A percentile compares a stretch with the other conserved stretches of the same genome.
Evolutionary conservation across 2,888 invertebrate genomes (phyloP).

Genomic region (Idaea aversata): DNA sequence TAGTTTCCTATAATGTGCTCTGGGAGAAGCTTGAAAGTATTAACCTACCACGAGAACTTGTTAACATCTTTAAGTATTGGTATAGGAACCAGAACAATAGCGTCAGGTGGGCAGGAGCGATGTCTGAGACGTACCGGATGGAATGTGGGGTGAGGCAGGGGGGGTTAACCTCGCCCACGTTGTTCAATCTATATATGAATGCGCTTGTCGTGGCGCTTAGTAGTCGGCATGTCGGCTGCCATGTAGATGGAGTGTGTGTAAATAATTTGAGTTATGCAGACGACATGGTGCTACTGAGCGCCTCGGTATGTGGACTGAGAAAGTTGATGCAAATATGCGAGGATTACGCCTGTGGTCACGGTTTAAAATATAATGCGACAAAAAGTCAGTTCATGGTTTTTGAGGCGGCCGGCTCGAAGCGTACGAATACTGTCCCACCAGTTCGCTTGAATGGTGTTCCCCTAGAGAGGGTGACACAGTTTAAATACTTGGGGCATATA

Average conservation of each 20-base stretch:
- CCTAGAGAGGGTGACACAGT: background rate
- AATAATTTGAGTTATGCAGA: conserved; percentile 27
- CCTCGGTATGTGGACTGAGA: too few relatives aligned
- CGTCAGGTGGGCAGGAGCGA: conserved; percentile 17
- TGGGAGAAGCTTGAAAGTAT: conserved; percentile 9
- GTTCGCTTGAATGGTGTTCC: background rate
- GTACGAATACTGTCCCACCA: background rate
- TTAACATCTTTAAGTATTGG: conserved; percentile 10
- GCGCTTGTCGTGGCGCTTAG: conserved; percentile 25
- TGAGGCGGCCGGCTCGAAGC: background rate
- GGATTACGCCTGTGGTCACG: background rate
- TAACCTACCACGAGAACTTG: background rate
- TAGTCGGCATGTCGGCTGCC: conserved; percentile 17
- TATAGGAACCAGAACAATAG: conserved; percentile 19
- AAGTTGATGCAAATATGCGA: too few relatives aligned
- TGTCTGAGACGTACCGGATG: conserved; percentile 18
- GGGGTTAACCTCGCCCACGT: conserved; percentile 24
- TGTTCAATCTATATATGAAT: conserved; percentile 24
- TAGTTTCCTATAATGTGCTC: conserved; percentile 20
- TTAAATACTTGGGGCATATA: background rate
- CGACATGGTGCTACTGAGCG: conserved; percentile 26
- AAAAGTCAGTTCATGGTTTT: conserved; percentile 1
- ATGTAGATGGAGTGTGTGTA: conserved; percentile 4
- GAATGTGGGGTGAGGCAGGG: conserved; percentile 29
- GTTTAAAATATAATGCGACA: background rate